A percentile compares a stretch with the other conserved stretches of the same genome.
Evolutionary conservation across 2,888 invertebrate species (phyloP).

Genomic region (Xanthia togata): DNA sequence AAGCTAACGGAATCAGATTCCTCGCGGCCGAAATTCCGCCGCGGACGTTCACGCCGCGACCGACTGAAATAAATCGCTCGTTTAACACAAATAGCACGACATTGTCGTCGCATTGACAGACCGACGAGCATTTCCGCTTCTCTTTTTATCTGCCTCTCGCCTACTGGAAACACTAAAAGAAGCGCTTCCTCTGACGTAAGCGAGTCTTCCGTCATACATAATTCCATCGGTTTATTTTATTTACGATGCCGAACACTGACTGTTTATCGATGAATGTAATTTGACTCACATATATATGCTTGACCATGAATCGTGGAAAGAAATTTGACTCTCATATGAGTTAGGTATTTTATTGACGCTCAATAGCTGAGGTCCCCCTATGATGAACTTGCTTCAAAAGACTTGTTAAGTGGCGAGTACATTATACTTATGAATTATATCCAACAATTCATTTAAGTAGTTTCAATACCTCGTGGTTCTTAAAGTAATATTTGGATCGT

Average conservation of each 20-base stretch:
- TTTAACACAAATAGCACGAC: constrained; percentile 89
- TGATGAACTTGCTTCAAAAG: constrained; percentile 10
- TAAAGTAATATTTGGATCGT: constrained; percentile 6
- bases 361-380: constrained; percentile 44
- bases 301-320: constrained; percentile 64
- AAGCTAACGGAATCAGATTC: constrained; percentile 88
- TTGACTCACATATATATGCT: constrained; percentile 71
- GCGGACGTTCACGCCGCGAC: constrained; percentile 89
- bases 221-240: constrained; percentile 72
- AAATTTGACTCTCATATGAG: constrained; percentile 63
- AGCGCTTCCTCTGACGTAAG: constrained; percentile 81
- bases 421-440: background rate
- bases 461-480: background rate
- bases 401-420: background rate
- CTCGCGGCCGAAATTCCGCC: constrained; percentile 88
- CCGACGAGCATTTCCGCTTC: constrained; percentile 87
- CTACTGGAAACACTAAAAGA: constrained; percentile 71
- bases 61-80: constrained; percentile 90
- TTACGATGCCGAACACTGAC: constrained; percentile 64
- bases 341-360: constrained; percentile 68
- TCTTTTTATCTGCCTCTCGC: constrained; percentile 79
- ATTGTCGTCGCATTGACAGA: constrained; percentile 88
- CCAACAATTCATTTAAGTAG: background rate
- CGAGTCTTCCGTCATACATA: constrained; percentile 76
- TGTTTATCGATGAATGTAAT: constrained; percentile 70